Base-by-base conservation (phyloP, 2,888 invertebrate genomes). In the Microplitis manilae region DNA sequence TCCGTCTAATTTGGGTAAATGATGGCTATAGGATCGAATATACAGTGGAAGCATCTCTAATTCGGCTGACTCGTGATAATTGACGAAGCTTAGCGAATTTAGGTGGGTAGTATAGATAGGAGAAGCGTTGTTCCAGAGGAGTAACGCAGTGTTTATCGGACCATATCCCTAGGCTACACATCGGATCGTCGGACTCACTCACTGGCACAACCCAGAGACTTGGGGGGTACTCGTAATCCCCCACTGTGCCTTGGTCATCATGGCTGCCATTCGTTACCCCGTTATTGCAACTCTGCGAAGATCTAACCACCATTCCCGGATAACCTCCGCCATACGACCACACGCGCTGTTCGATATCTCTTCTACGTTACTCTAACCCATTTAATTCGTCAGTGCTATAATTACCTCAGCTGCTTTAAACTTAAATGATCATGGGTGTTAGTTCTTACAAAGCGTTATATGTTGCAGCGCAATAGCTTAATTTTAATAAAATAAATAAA, bases 81-180 rank as follows among this genome's bases (percentile, higher is more conserved):
- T 86, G 85, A 78, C 81, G 83, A 81, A 84, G 86, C 85, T 86
- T 83, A 81, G 81, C 73, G 75, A 76, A 73, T 76, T 76, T 75
- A 68, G 38, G 67, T 78, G 78, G 71, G 78, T 72, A 77, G 76
- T 78, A 78, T 78, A 79, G 79, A 76, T 76, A 81, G 82, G 84
- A 84, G 84, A 85, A 87, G 86, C 83, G 83, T 79, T 79, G 85
- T 84, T 86, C 83, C 84, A 85, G 84, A 81, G 80, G 86, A 88
- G 87, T 88, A 87, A 88, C 85, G 84, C 84, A 82, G 87, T 88
- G 88, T 88, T 88, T 88, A 88, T 88, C 88, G 87, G 86, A 83
- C 85, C 86, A 85, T 87, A 87, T 86, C 83, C 86, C 84, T 81
- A 62, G 79, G 81, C 82, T 83, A 84, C 85, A 82, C 81, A 83